Conservation (phyloP, 2,888 invertebrate genomes). For the Drosophila meridiana region DNA sequence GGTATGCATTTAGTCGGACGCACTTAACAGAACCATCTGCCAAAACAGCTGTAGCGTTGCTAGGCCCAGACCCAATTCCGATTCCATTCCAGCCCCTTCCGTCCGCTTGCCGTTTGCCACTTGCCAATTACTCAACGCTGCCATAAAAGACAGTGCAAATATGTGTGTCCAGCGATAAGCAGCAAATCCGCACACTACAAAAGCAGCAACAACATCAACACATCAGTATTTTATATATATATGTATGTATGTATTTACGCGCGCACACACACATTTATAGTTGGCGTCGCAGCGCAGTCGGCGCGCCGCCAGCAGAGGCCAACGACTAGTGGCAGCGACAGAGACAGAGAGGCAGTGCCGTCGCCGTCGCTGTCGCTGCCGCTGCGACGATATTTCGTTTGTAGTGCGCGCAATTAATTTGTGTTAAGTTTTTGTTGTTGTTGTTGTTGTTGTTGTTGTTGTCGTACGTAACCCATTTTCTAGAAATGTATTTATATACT, state of each 20-base stretch:
- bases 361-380: constrained; percentile 14
- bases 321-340: constrained; percentile 36
- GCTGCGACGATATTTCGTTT: constrained; percentile 48
- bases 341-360: constrained; percentile 17
- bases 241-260: constrained; percentile 6
- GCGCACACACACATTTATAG: constrained; percentile 41
- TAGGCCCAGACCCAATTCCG: constrained; percentile 33
- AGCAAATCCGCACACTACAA: constrained; percentile 50
- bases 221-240: constrained; percentile 4
- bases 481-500: constrained; percentile 53
- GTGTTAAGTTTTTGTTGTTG: constrained; percentile 55
- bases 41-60: constrained; percentile 32
- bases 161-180: constrained; percentile 57
- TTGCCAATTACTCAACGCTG: constrained; percentile 62
- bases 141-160: constrained; percentile 66
- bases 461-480: constrained; percentile 57
- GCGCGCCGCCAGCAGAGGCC: constrained; percentile 34
- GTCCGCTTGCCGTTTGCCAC: constrained; percentile 5
- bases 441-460: constrained; percentile 8
- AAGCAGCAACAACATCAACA: constrained; percentile 22
- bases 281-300: constrained; percentile 38
- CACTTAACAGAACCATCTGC: constrained; percentile 26
- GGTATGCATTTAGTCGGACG: constrained; percentile 22
- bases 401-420: constrained; percentile 70
- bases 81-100: constrained; percentile 11